Conservation (phyloP, 2,113 vertebrate genomes). For the Phrynocephalus versicolor region DNA sequence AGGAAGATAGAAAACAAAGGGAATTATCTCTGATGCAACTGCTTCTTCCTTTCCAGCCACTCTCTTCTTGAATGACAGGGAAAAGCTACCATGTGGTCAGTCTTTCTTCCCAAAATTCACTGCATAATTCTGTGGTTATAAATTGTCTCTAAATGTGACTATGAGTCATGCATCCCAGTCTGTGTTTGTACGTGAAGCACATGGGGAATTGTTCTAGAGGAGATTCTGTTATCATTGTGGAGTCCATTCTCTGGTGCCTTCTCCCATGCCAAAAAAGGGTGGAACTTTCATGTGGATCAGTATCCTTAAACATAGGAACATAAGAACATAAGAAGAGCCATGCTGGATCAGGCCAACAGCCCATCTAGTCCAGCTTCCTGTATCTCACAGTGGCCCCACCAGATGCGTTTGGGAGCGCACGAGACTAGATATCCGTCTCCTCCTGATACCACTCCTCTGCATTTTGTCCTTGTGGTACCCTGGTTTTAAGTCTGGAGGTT, state of each 20-base stretch:
- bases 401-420: too few relatives aligned
- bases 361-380: too few relatives aligned
- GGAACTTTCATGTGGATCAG: background rate
- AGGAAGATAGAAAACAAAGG: background rate
- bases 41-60: background rate
- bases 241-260: background rate
- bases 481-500: too few relatives aligned
- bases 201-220: background rate
- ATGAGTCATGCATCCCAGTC: background rate
- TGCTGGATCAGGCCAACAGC: too few relatives aligned
- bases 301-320: too few relatives aligned
- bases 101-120: background rate
- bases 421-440: too few relatives aligned
- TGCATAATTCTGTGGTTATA: background rate
- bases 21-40: background rate
- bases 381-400: too few relatives aligned
- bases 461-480: too few relatives aligned
- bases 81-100: background rate
- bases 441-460: too few relatives aligned
- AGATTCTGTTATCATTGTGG: background rate
- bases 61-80: background rate
- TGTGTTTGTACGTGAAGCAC: slow-evolving; percentile 6
- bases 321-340: too few relatives aligned
- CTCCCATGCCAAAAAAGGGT: background rate
- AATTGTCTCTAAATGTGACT: background rate